These are phyloP conservation scores for Stegostoma tigrinum DNA, from an alignment of 2,113 vertebrate species.

Conservation along the genomic window DNA sequence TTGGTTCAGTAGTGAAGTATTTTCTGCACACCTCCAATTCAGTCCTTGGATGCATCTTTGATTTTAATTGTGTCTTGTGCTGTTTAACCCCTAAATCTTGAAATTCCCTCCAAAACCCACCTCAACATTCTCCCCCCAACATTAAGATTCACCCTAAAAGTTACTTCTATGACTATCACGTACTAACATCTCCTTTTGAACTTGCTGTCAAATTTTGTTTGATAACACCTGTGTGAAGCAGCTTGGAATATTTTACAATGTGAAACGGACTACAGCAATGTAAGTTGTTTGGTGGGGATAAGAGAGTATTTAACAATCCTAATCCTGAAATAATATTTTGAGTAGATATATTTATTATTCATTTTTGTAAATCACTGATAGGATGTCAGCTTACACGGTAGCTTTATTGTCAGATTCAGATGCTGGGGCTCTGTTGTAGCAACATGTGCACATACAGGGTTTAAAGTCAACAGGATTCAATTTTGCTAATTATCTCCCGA, in stretches of 20 bases:
- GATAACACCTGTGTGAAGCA: not conserved
- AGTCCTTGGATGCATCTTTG: not conserved
- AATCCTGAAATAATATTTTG: not conserved
- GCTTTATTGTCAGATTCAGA: not conserved
- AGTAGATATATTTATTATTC: not conserved
- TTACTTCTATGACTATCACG: too few relatives aligned
- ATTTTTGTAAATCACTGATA: not conserved
- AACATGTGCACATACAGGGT: constrained; percentile 53
- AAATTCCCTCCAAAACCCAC: not conserved
- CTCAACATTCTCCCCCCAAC: not conserved
- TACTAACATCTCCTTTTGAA: not conserved
- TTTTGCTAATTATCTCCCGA: constrained; percentile 73
- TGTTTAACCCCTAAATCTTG: not conserved
- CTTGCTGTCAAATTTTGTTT: not conserved
- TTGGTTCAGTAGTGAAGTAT: not conserved
- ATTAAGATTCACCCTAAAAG: not conserved
- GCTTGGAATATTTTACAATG: not conserved
- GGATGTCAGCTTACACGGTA: not conserved
- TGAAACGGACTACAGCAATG: not conserved
- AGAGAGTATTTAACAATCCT: not conserved
- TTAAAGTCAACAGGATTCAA: constrained; percentile 70
- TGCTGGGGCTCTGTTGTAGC: constrained; percentile 29
- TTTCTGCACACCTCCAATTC: not conserved
- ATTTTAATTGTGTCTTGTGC: not conserved
- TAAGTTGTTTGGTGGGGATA: not conserved